Base-by-base conservation (phyloP, 2,113 vertebrate species). In the Merops nubicus region DNA sequence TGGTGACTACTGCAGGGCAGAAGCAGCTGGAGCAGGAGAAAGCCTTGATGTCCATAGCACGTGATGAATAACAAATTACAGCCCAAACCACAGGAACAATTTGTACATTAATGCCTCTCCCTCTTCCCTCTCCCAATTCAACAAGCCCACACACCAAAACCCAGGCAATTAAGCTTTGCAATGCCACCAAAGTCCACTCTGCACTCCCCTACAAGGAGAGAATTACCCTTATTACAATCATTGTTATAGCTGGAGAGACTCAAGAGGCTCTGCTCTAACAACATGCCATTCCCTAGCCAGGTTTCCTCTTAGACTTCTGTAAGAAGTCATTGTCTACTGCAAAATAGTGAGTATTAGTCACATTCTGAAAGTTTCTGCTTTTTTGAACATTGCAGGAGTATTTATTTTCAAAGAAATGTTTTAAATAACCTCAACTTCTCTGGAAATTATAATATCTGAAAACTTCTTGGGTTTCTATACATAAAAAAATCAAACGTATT, bases 41-140 rank as follows among this genome's bases (percentile, higher is more conserved):
- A 88, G 38, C 33, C 54, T 68, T 87, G 88, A 70, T 78, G 79
- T 65, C 50, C 18, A 12, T 33, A 89, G 70, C 9, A 50, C 40
- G 34, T 50, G 34, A 91, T 91, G 90, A 95, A 96, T 95, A 88
- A 88, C 91, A 76, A 56, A 94, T 73, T 28, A 70, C 42, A 80
- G 54, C 31, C 80, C 80, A 95, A 92, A 76, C 51, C 1, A 0
- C 15, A 40, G 11, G 34, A 85, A 78, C 65, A 38, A 19, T 87
- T 81, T 67, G 33, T 42, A 29, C 23, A 34, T 91, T 48, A 84
- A 79, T 69, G 65, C 3, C 8, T 77, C 34, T 79, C 85, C 21
- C 22, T 76, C 33, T 60, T 74, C n/a, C 18, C 86, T 84, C 34
- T 72, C 43, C 53, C 64, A 85, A 22, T 51, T 76, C 48, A 3